Base-by-base conservation (phyloP, 2,797 vertebrate genomes). In the Acanthis flammea region DNA sequence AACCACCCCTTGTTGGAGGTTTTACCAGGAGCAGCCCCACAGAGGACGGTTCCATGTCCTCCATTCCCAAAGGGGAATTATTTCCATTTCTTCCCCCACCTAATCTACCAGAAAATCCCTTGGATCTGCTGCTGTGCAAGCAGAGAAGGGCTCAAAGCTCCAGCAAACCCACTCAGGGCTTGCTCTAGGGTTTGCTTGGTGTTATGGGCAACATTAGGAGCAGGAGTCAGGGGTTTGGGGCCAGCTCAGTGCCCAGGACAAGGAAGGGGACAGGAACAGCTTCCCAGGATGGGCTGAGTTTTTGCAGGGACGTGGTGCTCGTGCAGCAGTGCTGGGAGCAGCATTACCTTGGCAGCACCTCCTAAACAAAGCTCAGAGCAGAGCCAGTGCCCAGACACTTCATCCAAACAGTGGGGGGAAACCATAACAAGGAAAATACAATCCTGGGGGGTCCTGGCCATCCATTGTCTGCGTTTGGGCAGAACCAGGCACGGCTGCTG, bases 301-400 rank as follows among this genome's bases (percentile, higher is more conserved):
- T 78, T 47, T 39, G 60, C 81, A 92, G 72, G 51, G 30, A n/a
- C 0, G 3, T 37, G 50, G 44, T 85, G 53, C 17, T 30, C 8
- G 8, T n/a, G 37, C 47, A 78, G 24, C 12, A 4, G 18, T 1
- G 31, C 70, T 42, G 53, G 10, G 54, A 86, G 17, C 47, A 73
- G 45, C 25, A 14, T 22, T 30, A 58, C 53, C 88, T 95, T 94
- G 90, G 73, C 94, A 91, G 82, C 71, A 79, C 37, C 71, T 88
- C 70, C 47, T 16, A 94, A 95, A 96, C 85, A 94, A 76, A 74
- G 24, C 82, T 67, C 25, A 17, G 91, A 86, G 77, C 41, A 51
- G 66, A 71, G 35, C 54, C 8, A 16, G 67, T 30, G 48, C 86
- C 57, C 87, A 83, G 88, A 93, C 67, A 1, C 58, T 93, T 93